Evolutionary conservation across 2,888 invertebrate genomes (phyloP), one percentile per base, ranked within the genome.

Genomic region (Operophtera brumata): DNA sequence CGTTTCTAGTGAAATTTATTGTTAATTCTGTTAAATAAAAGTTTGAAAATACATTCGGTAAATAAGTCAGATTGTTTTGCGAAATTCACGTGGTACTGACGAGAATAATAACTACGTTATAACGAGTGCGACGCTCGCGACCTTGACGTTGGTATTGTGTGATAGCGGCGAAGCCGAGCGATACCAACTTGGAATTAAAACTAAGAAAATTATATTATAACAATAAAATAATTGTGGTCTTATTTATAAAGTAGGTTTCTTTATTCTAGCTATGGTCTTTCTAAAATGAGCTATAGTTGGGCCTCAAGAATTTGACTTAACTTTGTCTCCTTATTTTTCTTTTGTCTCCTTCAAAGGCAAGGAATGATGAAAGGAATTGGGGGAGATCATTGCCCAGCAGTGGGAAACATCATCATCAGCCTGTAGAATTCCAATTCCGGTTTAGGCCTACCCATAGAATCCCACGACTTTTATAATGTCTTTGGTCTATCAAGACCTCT

Each of bases 121-220:
- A 83, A 83, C 79, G 81, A 80, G 77, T 76, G 70, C 84, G 83
- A 84, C 82, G 82, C 77, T 71, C 62, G 62, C 75, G 87, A 72
- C 88, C 88, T 89, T 89, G 86, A 75, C 70, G 81, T 71, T 78
- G 77, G 78, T 76, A 88, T 88, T 89, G 88, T 89, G 80, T 80
- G 78, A 77, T 76, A 73, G 47, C 41, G 69, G 43, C 44, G 34
- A 26, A 52, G 57, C 37, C 51, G 26, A 69, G 60, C 68, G 66
- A 66, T 71, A 73, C 65, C 62, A 48, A 66, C 65, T 68, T 66
- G 63, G 65, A 67, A 69, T 53, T 42, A 32, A n/a, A n/a, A n/a
- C n/a, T n/a, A n/a, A n/a, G n/a, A n/a, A n/a, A n/a, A n/a, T 11
- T 39, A 41, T 11, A 12, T n/a, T 34, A 40, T 11, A 36, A 43